Evolutionary conservation across 2,113 vertebrate species (phyloP).

Genomic region (Sakesphorus luctuosus): DNA sequence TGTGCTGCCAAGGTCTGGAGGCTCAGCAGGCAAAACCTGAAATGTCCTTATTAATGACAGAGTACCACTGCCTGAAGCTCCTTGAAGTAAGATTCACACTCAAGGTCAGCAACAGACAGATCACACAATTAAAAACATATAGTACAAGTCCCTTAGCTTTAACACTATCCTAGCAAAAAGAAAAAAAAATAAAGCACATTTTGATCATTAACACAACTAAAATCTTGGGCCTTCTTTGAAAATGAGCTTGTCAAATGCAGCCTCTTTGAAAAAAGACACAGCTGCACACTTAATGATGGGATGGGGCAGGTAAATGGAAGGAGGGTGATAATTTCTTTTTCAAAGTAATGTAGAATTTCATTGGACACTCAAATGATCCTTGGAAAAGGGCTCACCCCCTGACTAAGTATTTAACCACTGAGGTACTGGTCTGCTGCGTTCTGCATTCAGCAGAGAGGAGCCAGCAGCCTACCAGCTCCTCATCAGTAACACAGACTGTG

Average conservation of each 20-base stretch:
- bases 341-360: not conserved
- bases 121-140: not conserved
- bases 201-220: not conserved
- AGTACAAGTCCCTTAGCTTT: not conserved
- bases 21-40: not conserved
- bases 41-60: not conserved
- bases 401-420: not conserved
- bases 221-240: not conserved
- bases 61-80: not conserved
- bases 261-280: not conserved
- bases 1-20: not conserved
- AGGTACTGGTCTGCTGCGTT: not conserved
- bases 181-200: not conserved
- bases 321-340: not conserved
- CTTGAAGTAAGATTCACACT: not conserved
- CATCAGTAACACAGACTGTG: fast-evolving
- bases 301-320: not conserved
- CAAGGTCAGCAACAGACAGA: not conserved
- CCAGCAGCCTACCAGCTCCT: not conserved
- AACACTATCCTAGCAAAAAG: not conserved
- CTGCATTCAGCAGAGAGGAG: not conserved
- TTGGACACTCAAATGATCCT: not conserved
- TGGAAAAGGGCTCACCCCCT: not conserved
- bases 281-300: not conserved
- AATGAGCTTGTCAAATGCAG: not conserved